Evolutionary conservation across 2,113 vertebrate species (phyloP), one percentile per base, ranked within the genome.

Genomic region (Caracal caracal): DNA sequence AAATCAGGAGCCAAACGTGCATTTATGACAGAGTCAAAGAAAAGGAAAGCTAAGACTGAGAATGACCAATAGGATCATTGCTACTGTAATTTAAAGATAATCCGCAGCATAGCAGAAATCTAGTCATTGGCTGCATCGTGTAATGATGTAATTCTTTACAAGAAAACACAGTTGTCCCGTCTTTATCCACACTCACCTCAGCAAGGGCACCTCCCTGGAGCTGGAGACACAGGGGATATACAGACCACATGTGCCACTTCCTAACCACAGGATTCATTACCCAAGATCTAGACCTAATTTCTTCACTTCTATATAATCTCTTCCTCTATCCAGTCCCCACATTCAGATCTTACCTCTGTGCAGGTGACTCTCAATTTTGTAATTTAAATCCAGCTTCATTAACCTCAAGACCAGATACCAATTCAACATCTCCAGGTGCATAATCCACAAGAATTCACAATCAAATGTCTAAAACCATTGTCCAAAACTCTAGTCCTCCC

Each of bases 1-100:
- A 96, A 98, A 98, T 97, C 93, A 97, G 88, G 47, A 97, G 35
- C 24, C 66, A 66, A 92, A 84, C 70, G 82, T 70, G 3, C 68
- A 83, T 87, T 83, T 82, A 90, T 35, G 83, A 84, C 91, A 91
- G 63, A 94, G 28, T 47, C 53, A 68, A 76, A 94, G 59, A 63
- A 95, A 78, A 95, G 37, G 37, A 87, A 96, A 80, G 56, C 9
- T 59, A 49, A 79, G 79, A 24, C 47, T 86, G n/a, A 43, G 79
- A 95, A 94, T 85, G 63, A 59, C 85, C 95, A 73, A 59, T 7
- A 61, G 26, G 26, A 70, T 95, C 66, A 70, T 68, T 96, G 93
- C 90, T 90, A 83, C 79, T 73, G 47, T 87, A 75, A 86, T 33
- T 89, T 94, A 65, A 88, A 97, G 71, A 89, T 71, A 90, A 37